Base-by-base conservation (phyloP, 2,797 vertebrate genomes). In the Neomorphus geoffroyi region DNA sequence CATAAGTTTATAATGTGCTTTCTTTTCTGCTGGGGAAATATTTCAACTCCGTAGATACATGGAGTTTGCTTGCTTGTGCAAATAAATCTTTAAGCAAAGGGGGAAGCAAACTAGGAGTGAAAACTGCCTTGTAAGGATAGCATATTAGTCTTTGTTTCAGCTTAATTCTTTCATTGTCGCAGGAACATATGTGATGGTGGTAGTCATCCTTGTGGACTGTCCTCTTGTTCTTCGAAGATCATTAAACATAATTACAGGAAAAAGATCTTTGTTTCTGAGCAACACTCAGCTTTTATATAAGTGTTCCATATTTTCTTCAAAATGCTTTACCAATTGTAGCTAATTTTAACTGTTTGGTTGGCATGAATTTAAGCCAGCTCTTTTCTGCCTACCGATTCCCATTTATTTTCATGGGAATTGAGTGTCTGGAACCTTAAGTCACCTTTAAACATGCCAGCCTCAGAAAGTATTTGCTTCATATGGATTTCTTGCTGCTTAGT, bases 191-290 rank as follows among this genome's bases (percentile, higher is more conserved):
- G 94, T 91, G 94, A 92, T 91, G 90, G 71, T 94, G 53, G 88
- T 96, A 94, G 93, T 95, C 91, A 95, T 94, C 86, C 70, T 87
- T 93, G 92, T 84, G 94, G 94, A 96, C 96, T 94, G 87, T 90
- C 90, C 43, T 93, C 91, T 94, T 93, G 88, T 93, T 95, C 83
- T 94, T 96, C 93, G 94, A 86, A 95, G 83, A 93, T 90, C 80
- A 71, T 96, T 94, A 87, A 95, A 92, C 74, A 96, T 93, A 96
- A 95, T 97, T 90, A 93, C 75, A 73, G 94, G 95, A 95, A 96
- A 90, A 71, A 93, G 35, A 93, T 87, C 80, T 95, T 97, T 95
- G 70, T 92, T 93, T 96, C 86, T 94, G 93, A 92, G 80, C 86
- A 92, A 87, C 41, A 65, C 53, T 92, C 85, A 87, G 78, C 67